Evolutionary conservation across 2,113 vertebrate genomes (phyloP).

Genomic region (Datnioides undecimradiatus): DNA sequence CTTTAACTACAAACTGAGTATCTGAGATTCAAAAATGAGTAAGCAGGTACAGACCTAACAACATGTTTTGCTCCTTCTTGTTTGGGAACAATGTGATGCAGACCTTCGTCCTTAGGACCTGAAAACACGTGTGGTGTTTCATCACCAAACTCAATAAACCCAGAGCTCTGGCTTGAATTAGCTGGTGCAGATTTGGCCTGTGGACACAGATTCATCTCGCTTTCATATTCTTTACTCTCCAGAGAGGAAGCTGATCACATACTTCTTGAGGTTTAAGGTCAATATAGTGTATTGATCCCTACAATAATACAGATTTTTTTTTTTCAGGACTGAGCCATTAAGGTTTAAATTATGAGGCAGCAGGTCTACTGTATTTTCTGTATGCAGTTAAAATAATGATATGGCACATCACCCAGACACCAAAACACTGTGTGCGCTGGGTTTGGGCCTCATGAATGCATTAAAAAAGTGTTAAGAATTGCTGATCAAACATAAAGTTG

Average conservation of each 20-base stretch:
- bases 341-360: slow-evolving; percentile 20
- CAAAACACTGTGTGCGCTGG: not conserved
- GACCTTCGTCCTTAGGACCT: slow-evolving; percentile 29
- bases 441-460: not conserved
- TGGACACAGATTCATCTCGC: slow-evolving; percentile 36
- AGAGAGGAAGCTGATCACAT: slow-evolving; percentile 23
- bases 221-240: slow-evolving; percentile 31
- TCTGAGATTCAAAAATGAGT: not conserved
- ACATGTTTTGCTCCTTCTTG: slow-evolving; percentile 9
- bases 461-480: not conserved
- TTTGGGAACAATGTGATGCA: slow-evolving; percentile 42
- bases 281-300: not conserved
- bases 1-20: not conserved
- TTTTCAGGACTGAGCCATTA: slow-evolving; percentile 5
- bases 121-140: slow-evolving; percentile 47
- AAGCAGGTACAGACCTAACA: slow-evolving; percentile 10
- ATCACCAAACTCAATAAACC: slow-evolving; percentile 66
- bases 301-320: not conserved
- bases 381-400: slow-evolving; percentile 8
- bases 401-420: not conserved
- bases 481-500: not conserved
- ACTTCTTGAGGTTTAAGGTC: slow-evolving; percentile 23
- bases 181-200: slow-evolving; percentile 35
- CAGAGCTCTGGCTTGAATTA: slow-evolving; percentile 69
- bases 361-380: not conserved